Conservation (phyloP, 2,113 vertebrate species). For the Hyla sarda region DNA sequence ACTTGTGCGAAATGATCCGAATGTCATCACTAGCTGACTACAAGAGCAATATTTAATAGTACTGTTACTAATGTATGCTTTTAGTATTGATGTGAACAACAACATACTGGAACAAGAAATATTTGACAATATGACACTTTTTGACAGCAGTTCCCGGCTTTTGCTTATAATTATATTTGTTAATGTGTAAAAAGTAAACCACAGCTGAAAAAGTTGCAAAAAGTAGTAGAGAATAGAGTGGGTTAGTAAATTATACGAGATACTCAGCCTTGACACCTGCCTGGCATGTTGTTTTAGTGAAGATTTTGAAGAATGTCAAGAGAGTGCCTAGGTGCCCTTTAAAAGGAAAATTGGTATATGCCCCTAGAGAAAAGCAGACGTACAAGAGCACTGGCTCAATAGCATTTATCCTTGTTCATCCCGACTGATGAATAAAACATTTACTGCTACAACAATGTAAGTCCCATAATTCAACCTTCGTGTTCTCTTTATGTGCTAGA, state of each 20-base stretch:
- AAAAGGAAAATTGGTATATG: slow-evolving; percentile 42
- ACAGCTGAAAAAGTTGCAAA: neutral
- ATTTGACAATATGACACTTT: neutral
- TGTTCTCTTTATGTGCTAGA: slow-evolving; percentile 53
- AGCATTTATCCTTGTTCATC: slow-evolving; percentile 54
- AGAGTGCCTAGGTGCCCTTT: slow-evolving; percentile 49
- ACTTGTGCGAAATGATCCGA: too few species aligned
- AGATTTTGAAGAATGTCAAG: slow-evolving; percentile 41
- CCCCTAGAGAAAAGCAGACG: slow-evolving; percentile 42
- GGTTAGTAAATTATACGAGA: slow-evolving; percentile 12
- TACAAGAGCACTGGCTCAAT: slow-evolving; percentile 46
- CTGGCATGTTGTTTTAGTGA: slow-evolving; percentile 28
- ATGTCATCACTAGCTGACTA: too few species aligned
- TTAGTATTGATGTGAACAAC: neutral
- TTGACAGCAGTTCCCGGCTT: neutral
- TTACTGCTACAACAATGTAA: slow-evolving; percentile 59
- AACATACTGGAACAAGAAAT: neutral
- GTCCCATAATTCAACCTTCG: slow-evolving; percentile 49
- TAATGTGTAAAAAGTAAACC: neutral
- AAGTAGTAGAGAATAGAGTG: slow-evolving; percentile 1
- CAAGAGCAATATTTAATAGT: too few species aligned
- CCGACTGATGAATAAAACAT: slow-evolving; percentile 59
- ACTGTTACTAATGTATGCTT: too few species aligned
- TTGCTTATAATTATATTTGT: neutral
- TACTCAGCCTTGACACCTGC: neutral